Evolutionary conservation across 2,888 invertebrate species (phyloP), one percentile per base, ranked within the genome.

Genomic region (Pyrocoelia pectoralis): DNA sequence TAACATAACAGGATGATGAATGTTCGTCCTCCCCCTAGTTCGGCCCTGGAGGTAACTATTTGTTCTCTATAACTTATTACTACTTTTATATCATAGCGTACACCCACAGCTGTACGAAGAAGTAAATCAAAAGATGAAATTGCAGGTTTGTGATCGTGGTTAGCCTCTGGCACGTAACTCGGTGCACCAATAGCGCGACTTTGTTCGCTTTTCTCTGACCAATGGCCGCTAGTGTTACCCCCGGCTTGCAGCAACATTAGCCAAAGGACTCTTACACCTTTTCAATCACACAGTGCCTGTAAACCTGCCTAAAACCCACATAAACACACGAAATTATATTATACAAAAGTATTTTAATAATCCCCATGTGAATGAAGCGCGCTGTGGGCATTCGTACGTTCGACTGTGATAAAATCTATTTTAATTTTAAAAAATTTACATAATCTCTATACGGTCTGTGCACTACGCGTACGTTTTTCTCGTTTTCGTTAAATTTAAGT

Each of bases 181-280:
- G 78, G 78, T 77, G 78, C 76, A 77, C 80, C 80, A 79, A 80
- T 79, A 74, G 77, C 77, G 75, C 73, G 72, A 75, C 78, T 74
- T 72, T 56, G 73, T 74, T 74, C 74, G 72, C 74, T 73, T 46
- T 72, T 75, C 72, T 74, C 77, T 77, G 79, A 79, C 80, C 81
- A 81, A 81, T 81, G 80, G 80, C 80, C 81, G 79, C 75, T 73
- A 77, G 80, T 77, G 76, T 77, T 77, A 74, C 77, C 79, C 78
- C 80, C 79, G 77, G 78, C 79, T 68, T 72, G 76, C 74, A 70
- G 72, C 71, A 68, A 71, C 72, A 72, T 76, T 77, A 74, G 77
- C 79, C 77, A 77, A 78, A 72, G 78, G 78, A 76, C 76, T 76
- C 71, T 64, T 71, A 72, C 73, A 73, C 72, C 70, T 61, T 72